These are phyloP conservation scores for Zaprionus africanus DNA, from an alignment of 1,140 invertebrate species.

Conservation along the genomic window DNA sequence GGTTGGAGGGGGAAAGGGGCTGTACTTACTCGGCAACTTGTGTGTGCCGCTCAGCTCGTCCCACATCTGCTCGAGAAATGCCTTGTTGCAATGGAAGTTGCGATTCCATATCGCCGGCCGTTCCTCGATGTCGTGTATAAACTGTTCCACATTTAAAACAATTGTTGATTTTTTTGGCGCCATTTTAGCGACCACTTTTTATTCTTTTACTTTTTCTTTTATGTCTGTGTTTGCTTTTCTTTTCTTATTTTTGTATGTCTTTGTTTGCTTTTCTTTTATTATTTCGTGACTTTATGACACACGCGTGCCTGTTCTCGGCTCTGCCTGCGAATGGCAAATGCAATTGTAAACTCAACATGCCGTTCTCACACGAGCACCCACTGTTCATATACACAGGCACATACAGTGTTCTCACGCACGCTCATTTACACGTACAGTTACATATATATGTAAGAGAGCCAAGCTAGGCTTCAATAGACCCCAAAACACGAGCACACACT, in stretches of 20 bases:
- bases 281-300: slow-evolving; percentile 20
- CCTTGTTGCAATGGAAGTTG: slow-evolving; percentile 84
- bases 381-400: no score
- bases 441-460: no score
- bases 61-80: slow-evolving; percentile 84
- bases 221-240: slow-evolving; percentile 22
- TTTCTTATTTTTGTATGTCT: slow-evolving; percentile 11
- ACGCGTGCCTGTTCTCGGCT: slow-evolving; percentile 16
- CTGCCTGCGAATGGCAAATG: slow-evolving; percentile 51
- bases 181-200: slow-evolving; percentile 56
- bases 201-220: slow-evolving; percentile 10
- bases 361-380: no score
- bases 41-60: slow-evolving; percentile 78
- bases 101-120: slow-evolving; percentile 84
- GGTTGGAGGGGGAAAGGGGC: background rate
- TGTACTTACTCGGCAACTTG: slow-evolving; percentile 76
- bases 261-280: slow-evolving; percentile 17
- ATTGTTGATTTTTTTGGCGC: slow-evolving; percentile 83
- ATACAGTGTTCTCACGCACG: no score
- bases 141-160: slow-evolving; percentile 83
- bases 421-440: background rate
- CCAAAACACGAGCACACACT: no score
- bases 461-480: no score
- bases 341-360: slow-evolving; percentile 39
- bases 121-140: slow-evolving; percentile 82